Conservation (phyloP, 2,113 vertebrate species). For the Mirza zaza region DNA sequence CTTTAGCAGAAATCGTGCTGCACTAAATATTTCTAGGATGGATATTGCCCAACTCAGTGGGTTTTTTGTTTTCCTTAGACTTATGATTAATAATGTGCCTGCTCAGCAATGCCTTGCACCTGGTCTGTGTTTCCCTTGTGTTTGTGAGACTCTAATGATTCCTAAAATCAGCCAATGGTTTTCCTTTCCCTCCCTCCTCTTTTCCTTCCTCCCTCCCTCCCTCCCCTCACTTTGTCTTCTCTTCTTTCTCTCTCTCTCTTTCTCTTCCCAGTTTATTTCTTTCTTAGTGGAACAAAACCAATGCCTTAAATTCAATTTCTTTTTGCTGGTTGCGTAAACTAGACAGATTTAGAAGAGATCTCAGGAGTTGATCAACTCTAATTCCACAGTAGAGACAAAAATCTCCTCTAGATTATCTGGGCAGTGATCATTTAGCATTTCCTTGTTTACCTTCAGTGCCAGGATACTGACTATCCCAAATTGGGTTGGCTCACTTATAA, state of each 20-base stretch:
- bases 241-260: rapidly evolving
- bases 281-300: not conserved
- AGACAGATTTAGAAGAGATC: not conserved
- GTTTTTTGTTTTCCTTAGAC: conserved; percentile 19
- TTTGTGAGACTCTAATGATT: not conserved
- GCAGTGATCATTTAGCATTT: not conserved
- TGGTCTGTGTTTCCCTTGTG: not conserved
- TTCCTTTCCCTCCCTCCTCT: not conserved
- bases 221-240: too few species aligned
- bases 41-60: not conserved
- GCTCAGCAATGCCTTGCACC: conserved; percentile 15
- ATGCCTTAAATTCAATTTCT: not conserved
- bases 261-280: not conserved
- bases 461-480: not conserved
- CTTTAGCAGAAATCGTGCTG: not conserved
- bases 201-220: not conserved
- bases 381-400: not conserved
- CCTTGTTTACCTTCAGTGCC: not conserved
- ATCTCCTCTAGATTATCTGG: not conserved
- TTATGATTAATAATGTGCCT: not conserved
- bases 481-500: not conserved
- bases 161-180: not conserved
- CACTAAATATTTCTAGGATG: not conserved
- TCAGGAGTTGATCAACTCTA: not conserved
- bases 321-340: not conserved